Percentiles rank a stretch among this genome's conserved stretches.
Evolutionary conservation across 2,888 invertebrate genomes (phyloP).

Genomic region (Neoascia interrupta): DNA sequence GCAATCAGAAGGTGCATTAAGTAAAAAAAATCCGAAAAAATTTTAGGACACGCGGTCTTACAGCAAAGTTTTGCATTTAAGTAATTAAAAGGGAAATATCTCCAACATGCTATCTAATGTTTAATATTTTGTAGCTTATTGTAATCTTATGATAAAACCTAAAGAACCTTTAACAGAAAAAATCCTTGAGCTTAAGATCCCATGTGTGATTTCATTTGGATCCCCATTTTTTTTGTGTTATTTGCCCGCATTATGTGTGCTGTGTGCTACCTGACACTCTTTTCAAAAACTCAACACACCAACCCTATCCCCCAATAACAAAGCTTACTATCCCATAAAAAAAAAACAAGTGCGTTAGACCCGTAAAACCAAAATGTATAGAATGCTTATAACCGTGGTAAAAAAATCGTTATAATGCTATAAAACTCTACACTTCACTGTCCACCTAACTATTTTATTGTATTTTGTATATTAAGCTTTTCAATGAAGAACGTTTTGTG

Average conservation of each 20-base stretch:
- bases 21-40: too few species aligned
- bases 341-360: constrained; percentile 38
- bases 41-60: constrained; percentile 55
- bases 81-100: constrained; percentile 17
- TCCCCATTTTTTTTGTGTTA: constrained; percentile 40
- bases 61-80: constrained; percentile 36
- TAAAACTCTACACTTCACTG: constrained; percentile 52
- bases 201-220: constrained; percentile 25
- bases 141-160: constrained; percentile 22
- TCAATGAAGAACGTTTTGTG: constrained; percentile 57
- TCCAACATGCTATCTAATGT: constrained; percentile 18
- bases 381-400: constrained; percentile 37
- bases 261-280: constrained; percentile 45
- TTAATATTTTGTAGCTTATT: constrained; percentile 45
- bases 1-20: constrained; percentile 53
- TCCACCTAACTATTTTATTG: constrained; percentile 31
- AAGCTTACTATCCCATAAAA: constrained; percentile 26
- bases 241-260: constrained; percentile 51
- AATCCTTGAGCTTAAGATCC: constrained; percentile 52
- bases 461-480: constrained; percentile 61
- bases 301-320: not conserved
- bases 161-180: constrained; percentile 3
- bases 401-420: constrained; percentile 37
- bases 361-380: constrained; percentile 26
- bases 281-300: constrained; percentile 20